Base-by-base conservation (phyloP, 1,140 invertebrate species). In the Rhyzopertha dominica region DNA sequence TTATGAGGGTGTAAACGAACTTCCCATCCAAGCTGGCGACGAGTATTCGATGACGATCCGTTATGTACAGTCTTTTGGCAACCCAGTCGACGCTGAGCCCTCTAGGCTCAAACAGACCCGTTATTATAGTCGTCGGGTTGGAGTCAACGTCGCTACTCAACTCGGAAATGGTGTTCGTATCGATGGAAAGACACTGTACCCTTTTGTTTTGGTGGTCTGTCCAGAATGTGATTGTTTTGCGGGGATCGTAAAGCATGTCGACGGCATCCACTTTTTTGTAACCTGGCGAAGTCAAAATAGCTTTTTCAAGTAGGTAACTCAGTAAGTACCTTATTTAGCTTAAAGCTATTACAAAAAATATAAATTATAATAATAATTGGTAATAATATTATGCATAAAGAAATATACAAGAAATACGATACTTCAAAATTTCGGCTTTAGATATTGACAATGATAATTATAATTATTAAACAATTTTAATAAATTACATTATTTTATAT, bases 71-170 rank as follows among this genome's bases (percentile, higher is more conserved):
- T 37, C 78, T 72, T 44, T 77, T 73, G 0, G 79, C 76, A 4
- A 85, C 70, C 78, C 84, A 87, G 67, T 93, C 89, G 13, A 92
- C 75, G 3, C 83, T 78, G 25, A 94, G 66, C 9, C 85, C 86
- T 55, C 83, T 77, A 0, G 88, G 83, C 37, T 77, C 71, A 12
- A 69, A 62, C 22, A 79, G 55, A 44, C 72, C 70, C 47, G 63
- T 69, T 4, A 66, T 38, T 4, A 62, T 53, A 9, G 60, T 56
- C 25, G 4, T 51, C 37, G 19, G 44, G 16, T n/a, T 38, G 39
- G 30, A 48, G 3, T 65, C 51, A 1, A 51, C 50, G 31, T 64
- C 59, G 23, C 58, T 47, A 29, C 49, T 54, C 14, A 36, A 57
- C 51, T 42, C 29, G 41, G 51, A 53, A 35, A 54, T 25, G 22